Conservation (phyloP, 2,797 vertebrate species). For the Sphenodon punctatus region DNA sequence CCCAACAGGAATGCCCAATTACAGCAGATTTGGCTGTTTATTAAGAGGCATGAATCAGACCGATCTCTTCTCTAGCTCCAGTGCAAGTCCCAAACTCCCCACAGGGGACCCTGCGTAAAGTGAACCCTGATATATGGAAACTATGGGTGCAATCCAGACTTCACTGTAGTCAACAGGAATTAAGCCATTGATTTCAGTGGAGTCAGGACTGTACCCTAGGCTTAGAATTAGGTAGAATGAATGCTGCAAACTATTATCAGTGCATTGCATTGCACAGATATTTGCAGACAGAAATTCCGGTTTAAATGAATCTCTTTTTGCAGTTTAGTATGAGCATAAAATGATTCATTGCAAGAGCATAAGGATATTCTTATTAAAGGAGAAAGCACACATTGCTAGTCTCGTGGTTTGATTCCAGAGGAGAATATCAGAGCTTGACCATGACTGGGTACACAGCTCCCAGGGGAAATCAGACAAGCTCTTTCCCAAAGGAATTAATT, state of each 20-base stretch:
- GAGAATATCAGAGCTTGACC: not conserved
- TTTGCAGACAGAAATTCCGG: not conserved
- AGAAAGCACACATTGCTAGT: not conserved
- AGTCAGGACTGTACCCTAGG: too few relatives aligned
- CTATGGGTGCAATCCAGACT: too few relatives aligned
- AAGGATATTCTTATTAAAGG: not conserved
- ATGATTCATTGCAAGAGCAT: too few relatives aligned
- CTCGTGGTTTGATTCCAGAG: slow-evolving; percentile 19
- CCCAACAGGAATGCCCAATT: too few relatives aligned
- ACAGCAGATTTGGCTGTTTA: not conserved
- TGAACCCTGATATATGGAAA: not conserved
- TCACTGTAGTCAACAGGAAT: too few relatives aligned
- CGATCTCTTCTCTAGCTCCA: not conserved
- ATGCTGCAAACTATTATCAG: not conserved
- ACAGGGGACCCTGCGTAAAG: too few relatives aligned
- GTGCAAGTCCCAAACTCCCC: not conserved
- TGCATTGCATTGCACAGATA: too few relatives aligned
- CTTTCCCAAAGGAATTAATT: not conserved
- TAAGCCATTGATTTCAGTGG: too few relatives aligned
- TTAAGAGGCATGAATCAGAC: not conserved
- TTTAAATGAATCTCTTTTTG: not conserved
- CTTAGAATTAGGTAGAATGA: too few relatives aligned
- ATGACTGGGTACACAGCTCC: not conserved
- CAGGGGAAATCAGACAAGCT: not conserved
- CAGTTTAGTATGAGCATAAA: too few relatives aligned